phyloP scores from a whole-genome alignment of 2,797 vertebrate species.

The Hippocampus kuda region DNA sequence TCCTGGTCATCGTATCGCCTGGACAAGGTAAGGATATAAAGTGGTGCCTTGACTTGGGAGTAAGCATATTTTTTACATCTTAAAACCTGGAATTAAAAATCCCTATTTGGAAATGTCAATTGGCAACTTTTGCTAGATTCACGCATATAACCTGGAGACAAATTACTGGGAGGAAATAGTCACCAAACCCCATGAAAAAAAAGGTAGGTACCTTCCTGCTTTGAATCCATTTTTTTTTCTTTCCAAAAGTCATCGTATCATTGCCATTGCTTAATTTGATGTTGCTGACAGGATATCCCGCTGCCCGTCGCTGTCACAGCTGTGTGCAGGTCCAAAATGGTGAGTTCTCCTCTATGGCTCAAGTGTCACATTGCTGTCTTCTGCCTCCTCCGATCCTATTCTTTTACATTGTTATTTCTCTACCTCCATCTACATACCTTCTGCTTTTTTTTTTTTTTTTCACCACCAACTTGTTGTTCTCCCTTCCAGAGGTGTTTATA shows the following conservation, averaged over 20 bases:
- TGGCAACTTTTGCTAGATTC: constrained; percentile 68
- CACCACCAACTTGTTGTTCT: background rate
- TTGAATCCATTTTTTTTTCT: background rate
- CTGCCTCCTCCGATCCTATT: background rate
- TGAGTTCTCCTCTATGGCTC: constrained; percentile 46
- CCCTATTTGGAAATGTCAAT: background rate
- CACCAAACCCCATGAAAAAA: constrained; percentile 86
- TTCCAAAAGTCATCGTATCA: too few species aligned
- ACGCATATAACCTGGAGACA: constrained; percentile 93
- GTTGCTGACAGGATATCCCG: constrained; percentile 79
- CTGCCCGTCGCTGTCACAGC: constrained; percentile 91
- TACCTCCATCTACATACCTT: background rate
- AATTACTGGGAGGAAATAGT: constrained; percentile 94
- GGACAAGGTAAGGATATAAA: constrained; percentile 74
- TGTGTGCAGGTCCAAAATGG: constrained; percentile 92
- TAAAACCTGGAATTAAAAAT: background rate
- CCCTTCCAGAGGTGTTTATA: constrained; percentile 80
- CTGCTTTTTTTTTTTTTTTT: background rate
- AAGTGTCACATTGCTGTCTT: background rate
- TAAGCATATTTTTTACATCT: too few species aligned
- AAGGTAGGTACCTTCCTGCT: constrained; percentile 64
- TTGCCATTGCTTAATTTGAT: background rate
- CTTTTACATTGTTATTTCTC: background rate
- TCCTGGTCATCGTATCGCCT: constrained; percentile 94
- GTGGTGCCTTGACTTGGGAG: background rate